Conservation (phyloP, 2,797 vertebrate species). For the Falco rusticolus region DNA sequence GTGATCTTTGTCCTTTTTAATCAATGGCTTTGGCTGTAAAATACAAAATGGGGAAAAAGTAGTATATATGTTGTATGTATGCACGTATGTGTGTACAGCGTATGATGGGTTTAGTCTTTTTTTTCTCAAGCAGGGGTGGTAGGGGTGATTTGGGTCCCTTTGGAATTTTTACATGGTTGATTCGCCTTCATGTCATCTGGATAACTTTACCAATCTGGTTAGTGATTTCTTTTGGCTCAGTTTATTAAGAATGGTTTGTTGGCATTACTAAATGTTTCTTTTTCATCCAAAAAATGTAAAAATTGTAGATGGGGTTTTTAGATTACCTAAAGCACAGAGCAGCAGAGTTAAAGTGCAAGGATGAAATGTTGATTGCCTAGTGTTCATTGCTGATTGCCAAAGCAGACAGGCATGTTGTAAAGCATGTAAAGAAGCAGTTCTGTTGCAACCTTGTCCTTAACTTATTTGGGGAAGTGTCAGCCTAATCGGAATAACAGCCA, state of each 20-base stretch:
- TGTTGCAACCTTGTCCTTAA: neutral
- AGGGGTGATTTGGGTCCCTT: neutral
- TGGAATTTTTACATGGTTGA: neutral
- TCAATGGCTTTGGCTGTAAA: neutral
- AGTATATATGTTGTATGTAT: neutral
- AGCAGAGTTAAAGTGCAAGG: neutral
- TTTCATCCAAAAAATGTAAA: neutral
- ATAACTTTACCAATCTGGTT: neutral
- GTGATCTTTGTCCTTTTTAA: neutral
- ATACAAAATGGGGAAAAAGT: neutral
- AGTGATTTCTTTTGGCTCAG: neutral
- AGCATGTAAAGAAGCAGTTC: neutral
- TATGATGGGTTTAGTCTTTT: neutral
- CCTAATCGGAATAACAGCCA: neutral
- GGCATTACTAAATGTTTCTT: neutral
- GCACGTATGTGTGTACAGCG: neutral
- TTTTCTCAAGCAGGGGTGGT: neutral
- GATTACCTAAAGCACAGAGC: neutral
- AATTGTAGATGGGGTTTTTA: neutral
- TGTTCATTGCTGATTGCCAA: neutral
- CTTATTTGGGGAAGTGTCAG: neutral
- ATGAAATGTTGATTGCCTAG: neutral
- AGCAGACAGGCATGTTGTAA: neutral
- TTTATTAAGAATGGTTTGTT: neutral
- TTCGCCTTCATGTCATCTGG: neutral